Base-by-base conservation (phyloP, 2,888 invertebrate genomes). In the Drosophila hawaiiensis region DNA sequence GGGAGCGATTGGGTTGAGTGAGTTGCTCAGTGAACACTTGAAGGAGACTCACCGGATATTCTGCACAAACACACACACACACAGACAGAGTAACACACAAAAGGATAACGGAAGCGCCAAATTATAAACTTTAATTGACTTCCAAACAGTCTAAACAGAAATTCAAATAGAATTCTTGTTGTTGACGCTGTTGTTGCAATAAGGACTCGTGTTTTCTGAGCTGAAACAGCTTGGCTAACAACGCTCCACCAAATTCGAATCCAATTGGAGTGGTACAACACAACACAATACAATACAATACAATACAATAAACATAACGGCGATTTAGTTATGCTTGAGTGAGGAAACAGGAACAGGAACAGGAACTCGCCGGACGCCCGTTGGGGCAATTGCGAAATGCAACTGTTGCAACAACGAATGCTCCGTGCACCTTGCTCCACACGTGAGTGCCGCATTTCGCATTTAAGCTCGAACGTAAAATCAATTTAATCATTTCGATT, bases 61-160 rank as follows among this genome's bases (percentile, higher is more conserved):
- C 63, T 7, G 54, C 31, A 41, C 58, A 61, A 12, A 33, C 47
- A 54, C 22, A 56, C n/a, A 49, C 47, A 28, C 28, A 3, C 25
- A 35, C 54, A 29, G n/a, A 22, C 28, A 9, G 19, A 19, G 19
- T 7, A 16, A 16, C 29, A 39, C 6, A 55, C 56, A 50, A 56
- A 56, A 47, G 72, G 37, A 71, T 58, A 63, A 41, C 66, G 82
- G 80, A 76, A 84, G 73, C 68, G 67, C 52, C 55, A 59, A 84
- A 78, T 82, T 78, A 78, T 71, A 80, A 84, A 84, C 84, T 79
- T 84, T 82, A 83, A 84, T 78, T 87, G 80, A 70, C 75, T 68
- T 69, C 49, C 33, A 61, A 75, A 67, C 78, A 69, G 66, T 22
- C 58, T 68, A 39, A 70, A 63, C 62, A 73, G 71, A 82, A 75